Evolutionary conservation across 2,113 vertebrate species (phyloP).

Genomic region (Myotis davidii): DNA sequence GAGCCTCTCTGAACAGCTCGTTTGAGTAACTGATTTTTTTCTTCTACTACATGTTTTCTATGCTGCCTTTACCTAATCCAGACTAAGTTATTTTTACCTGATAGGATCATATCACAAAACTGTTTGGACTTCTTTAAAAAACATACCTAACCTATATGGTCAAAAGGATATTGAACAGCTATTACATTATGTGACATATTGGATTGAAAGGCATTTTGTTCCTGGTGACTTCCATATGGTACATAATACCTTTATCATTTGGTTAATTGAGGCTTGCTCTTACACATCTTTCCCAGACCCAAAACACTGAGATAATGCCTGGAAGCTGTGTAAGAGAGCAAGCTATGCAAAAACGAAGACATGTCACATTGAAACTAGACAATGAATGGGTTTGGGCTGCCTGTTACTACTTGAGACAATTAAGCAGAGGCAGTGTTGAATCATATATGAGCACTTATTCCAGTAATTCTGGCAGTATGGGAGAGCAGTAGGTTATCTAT

Average conservation of each 20-base stretch:
- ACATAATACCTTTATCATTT: not conserved
- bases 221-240: not conserved
- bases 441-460: no score
- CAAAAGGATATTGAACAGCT: not conserved
- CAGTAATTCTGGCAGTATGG: no score
- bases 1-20: not conserved
- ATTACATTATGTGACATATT: not conserved
- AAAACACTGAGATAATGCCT: not conserved
- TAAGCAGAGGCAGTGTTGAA: no score
- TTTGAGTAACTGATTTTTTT: not conserved
- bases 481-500: no score
- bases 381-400: no score
- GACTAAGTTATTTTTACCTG: not conserved
- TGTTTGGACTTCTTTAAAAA: not conserved
- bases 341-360: not conserved
- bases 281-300: not conserved
- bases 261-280: not conserved
- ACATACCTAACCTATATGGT: not conserved
- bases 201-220: not conserved
- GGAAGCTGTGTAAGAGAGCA: constrained; percentile 12
- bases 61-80: not conserved
- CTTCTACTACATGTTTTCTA: not conserved
- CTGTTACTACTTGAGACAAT: no score
- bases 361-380: not conserved
- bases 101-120: constrained; percentile 1